A percentile compares a stretch with the other conserved stretches of the same genome.
phyloP scores from a whole-genome alignment of 2,113 vertebrate species.

The Mesoclemmys tuberculata region DNA sequence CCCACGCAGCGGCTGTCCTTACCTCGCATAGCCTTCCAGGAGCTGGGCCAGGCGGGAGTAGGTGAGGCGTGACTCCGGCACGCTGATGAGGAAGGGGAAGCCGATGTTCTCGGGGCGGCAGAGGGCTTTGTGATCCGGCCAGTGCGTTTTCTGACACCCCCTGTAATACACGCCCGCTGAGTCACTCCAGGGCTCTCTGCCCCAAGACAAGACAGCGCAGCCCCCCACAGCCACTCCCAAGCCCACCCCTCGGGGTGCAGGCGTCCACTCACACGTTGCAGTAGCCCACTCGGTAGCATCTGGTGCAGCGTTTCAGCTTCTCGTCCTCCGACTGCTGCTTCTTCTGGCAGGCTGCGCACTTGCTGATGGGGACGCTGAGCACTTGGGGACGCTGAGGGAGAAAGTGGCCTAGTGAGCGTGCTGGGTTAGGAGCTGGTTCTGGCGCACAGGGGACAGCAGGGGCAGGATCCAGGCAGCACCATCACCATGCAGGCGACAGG shows the following conservation, averaged over 20 bases:
- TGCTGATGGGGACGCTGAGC: slow-evolving; percentile 89
- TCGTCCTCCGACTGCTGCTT: slow-evolving; percentile 92
- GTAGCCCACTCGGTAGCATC: slow-evolving; percentile 97
- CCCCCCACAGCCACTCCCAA: fast-evolving
- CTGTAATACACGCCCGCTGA: slow-evolving; percentile 66
- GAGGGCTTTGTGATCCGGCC: slow-evolving; percentile 90
- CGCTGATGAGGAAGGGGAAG: slow-evolving; percentile 94
- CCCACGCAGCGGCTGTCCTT: not conserved
- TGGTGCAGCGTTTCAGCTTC: slow-evolving; percentile 94
- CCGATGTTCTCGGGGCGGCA: slow-evolving; percentile 95
- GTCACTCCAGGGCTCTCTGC: not conserved
- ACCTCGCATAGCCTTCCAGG: slow-evolving; percentile 95
- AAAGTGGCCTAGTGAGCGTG: not conserved
- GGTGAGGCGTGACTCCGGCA: slow-evolving; percentile 93
- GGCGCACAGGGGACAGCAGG: not conserved
- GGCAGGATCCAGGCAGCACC: not conserved
- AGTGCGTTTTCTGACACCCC: slow-evolving; percentile 93
- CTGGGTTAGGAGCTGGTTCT: not conserved
- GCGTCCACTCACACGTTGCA: slow-evolving; percentile 93
- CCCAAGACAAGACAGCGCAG: not conserved
- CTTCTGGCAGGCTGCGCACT: slow-evolving; percentile 95
- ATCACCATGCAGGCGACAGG: too few relatives aligned
- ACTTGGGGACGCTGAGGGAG: slow-evolving; percentile 91
- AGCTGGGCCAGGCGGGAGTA: slow-evolving; percentile 91
- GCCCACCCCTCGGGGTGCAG: not conserved